Evolutionary conservation across 2,797 vertebrate species (phyloP), one percentile per base, ranked within the genome.

Genomic region (Brotula barbata): DNA sequence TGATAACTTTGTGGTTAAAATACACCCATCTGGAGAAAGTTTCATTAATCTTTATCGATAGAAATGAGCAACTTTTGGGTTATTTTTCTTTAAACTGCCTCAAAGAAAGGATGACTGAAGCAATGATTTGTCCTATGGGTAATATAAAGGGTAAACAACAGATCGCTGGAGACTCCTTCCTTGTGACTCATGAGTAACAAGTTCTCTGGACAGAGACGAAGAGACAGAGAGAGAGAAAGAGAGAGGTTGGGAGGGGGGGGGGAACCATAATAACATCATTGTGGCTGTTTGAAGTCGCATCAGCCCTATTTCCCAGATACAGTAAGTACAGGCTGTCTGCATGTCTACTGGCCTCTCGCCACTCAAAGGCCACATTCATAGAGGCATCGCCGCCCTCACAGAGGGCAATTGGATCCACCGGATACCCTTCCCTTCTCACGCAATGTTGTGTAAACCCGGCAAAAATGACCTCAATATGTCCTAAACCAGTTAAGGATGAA

Each of bases 351-450:
- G 86, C 83, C 86, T 85, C 81, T 87, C 64, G 74, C 82, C 85
- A 81, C 77, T 91, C 89, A 91, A 91, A 90, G 89, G 86, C 87
- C 84, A 87, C 90, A 92, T 90, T 92, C 88, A 90, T 87, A 72
- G 78, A 84, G 84, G 82, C 76, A 42, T 80, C 82, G 77, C 83
- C 78, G 75, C 74, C 77, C 82, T 88, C 75, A 63, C 81, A 86
- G 81, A 81, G 85, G 85, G 88, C 88, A 88, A 87, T 88, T 86
- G 85, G 87, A 91, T 91, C 86, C 86, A 80, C 84, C 75, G 75
- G 86, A 90, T 86, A 81, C 81, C 85, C 73, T 82, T 80, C 78
- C 60, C 83, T 87, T 91, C 77, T 86, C 89, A 92, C 85, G 90
- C 90, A 84, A 91, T 83, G 84, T 84, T 86, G 87, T 87, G 78